Percentiles rank a stretch among this genome's conserved stretches.
These are phyloP conservation scores for Poecile atricapillus DNA, from an alignment of 2,113 vertebrate species.

Conservation along the genomic window DNA sequence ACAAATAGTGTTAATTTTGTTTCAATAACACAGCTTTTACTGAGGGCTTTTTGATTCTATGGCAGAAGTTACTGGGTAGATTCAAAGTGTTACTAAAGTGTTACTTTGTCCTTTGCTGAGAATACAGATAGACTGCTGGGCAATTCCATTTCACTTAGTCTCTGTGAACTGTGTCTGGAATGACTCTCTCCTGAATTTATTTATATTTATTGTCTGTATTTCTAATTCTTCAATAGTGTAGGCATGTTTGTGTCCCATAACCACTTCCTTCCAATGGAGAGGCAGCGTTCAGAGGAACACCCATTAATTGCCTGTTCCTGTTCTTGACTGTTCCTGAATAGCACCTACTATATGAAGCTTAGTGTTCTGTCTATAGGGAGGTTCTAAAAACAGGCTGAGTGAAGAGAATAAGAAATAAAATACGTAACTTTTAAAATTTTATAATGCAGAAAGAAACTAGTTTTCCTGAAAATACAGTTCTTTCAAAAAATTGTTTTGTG, in stretches of 20 bases:
- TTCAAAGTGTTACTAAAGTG: background rate
- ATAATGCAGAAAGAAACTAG: background rate
- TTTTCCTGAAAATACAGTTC: background rate
- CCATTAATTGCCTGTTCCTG: background rate
- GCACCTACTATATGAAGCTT: background rate
- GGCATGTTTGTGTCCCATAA: background rate
- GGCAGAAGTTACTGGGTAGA: background rate
- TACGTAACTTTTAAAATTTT: background rate
- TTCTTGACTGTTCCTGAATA: background rate
- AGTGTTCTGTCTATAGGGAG: background rate
- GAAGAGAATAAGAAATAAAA: background rate
- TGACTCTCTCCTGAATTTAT: background rate
- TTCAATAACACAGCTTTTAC: background rate
- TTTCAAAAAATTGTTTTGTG: background rate
- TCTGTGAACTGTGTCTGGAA: background rate
- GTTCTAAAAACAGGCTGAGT: background rate
- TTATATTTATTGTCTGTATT: background rate
- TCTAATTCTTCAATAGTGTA: background rate
- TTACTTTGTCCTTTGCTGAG: background rate
- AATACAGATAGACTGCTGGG: background rate
- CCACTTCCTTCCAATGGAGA: background rate
- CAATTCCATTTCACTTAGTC: background rate
- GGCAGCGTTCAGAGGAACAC: background rate
- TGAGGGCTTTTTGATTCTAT: background rate
- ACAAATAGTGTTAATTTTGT: background rate